Conservation (phyloP, 2,113 vertebrate genomes). For the Promerops cafer region DNA sequence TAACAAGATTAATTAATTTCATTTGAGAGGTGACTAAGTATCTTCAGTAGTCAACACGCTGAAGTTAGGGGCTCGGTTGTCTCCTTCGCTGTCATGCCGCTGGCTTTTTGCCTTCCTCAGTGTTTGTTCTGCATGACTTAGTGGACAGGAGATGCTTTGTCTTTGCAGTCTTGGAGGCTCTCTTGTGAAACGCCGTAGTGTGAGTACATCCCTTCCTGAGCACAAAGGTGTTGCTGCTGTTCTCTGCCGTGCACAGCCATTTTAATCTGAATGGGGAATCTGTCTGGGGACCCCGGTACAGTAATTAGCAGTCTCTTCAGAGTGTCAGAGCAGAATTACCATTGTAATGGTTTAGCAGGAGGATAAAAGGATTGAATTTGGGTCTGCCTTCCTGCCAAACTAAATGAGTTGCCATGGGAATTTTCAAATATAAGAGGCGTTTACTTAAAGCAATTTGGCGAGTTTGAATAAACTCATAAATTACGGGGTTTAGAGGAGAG, state of each 20-base stretch:
- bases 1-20: neutral
- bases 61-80: neutral
- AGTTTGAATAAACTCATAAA: slow-evolving; percentile 79
- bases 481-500: slow-evolving; percentile 67
- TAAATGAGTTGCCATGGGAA: slow-evolving; percentile 80
- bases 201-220: neutral
- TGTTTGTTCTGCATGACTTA: neutral
- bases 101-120: neutral
- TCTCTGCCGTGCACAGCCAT: slow-evolving; percentile 23
- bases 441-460: slow-evolving; percentile 75
- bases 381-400: slow-evolving; percentile 74
- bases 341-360: slow-evolving; percentile 77
- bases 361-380: slow-evolving; percentile 79
- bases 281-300: slow-evolving; percentile 65
- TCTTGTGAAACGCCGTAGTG: neutral
- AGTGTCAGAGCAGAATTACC: slow-evolving; percentile 73
- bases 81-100: neutral
- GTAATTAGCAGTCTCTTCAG: slow-evolving; percentile 79
- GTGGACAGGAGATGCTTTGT: neutral
- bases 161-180: neutral
- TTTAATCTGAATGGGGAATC: slow-evolving; percentile 72
- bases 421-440: slow-evolving; percentile 77
- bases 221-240: slow-evolving; percentile 45
- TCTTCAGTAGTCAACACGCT: neutral
- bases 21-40: neutral